Conservation (phyloP, 2,888 invertebrate genomes). For the Oscheius onirici region DNA sequence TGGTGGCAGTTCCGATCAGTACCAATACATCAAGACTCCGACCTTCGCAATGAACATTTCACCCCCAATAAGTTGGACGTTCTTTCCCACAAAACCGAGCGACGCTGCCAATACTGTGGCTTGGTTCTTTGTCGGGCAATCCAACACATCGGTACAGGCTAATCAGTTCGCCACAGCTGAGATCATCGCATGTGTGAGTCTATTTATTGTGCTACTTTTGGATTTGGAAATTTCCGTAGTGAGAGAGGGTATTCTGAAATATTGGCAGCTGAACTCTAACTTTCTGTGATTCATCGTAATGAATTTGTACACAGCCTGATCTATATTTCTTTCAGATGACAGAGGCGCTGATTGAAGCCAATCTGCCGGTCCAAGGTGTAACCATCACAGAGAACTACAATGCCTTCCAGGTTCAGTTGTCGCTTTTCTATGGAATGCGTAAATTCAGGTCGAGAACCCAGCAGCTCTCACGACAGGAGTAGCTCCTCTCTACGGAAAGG, state of each 20-base stretch:
- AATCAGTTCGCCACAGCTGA: slow-evolving; percentile 50
- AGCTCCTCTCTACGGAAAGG: slow-evolving; percentile 52
- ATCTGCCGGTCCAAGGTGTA: slow-evolving; percentile 45
- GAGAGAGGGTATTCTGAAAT: no score
- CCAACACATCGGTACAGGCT: slow-evolving; percentile 50
- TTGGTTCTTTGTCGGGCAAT: slow-evolving; percentile 58
- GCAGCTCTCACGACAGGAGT: slow-evolving; percentile 35
- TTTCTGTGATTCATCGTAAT: no score
- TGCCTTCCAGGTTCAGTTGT: slow-evolving; percentile 41
- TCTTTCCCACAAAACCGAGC: slow-evolving; percentile 45
- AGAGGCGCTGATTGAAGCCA: slow-evolving; percentile 49
- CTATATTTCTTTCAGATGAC: slow-evolving; percentile 47
- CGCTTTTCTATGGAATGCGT: neutral
- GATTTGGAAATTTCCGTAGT: no score
- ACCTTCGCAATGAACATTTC: slow-evolving; percentile 58
- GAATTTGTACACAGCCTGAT: neutral
- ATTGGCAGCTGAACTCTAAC: no score
- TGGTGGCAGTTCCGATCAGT: slow-evolving; percentile 30
- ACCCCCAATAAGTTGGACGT: slow-evolving; percentile 60
- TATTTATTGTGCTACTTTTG: no score
- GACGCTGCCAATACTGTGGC: slow-evolving; percentile 39
- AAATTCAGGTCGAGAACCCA: slow-evolving; percentile 45
- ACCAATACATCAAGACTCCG: slow-evolving; percentile 51
- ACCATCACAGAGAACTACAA: slow-evolving; percentile 47
- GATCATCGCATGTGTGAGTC: slow-evolving; percentile 47